phyloP scores from a whole-genome alignment of 2,797 vertebrate genomes.

The Cottoperca gobio region DNA sequence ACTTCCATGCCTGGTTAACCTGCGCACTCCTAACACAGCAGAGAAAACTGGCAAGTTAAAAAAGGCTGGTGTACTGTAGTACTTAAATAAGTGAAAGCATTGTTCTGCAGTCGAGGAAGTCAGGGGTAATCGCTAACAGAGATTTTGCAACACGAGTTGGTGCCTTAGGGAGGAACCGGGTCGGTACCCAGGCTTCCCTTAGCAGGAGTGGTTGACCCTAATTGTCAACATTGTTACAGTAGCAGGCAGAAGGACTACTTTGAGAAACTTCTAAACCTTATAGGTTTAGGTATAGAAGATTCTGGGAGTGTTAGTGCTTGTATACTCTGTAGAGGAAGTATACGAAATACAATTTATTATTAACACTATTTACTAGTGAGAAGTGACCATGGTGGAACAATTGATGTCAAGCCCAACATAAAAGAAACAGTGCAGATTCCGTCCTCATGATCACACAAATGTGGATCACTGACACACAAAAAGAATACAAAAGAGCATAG shows the following conservation, averaged over 20 bases:
- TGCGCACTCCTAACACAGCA: not conserved
- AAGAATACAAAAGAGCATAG: not conserved
- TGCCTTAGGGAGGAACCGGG: slow-evolving; percentile 1
- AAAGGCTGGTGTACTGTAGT: not conserved
- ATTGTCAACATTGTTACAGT: slow-evolving; percentile 26
- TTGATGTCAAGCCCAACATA: not conserved
- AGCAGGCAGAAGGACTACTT: not conserved
- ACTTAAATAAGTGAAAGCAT: not conserved
- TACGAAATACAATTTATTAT: not conserved
- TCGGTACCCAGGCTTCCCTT: slow-evolving; percentile 1
- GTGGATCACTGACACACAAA: no score
- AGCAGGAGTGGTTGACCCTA: slow-evolving; percentile 26
- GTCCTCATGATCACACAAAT: not conserved
- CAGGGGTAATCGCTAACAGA: not conserved
- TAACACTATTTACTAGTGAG: not conserved
- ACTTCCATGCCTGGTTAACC: slow-evolving; percentile 25
- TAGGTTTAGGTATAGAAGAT: no score
- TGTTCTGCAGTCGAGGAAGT: not conserved
- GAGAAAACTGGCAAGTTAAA: slow-evolving; percentile 6
- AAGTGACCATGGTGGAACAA: not conserved
- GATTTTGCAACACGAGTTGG: not conserved
- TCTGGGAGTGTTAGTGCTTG: no score
- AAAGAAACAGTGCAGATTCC: not conserved
- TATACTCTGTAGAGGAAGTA: not conserved
- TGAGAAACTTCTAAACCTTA: slow-evolving; percentile 1